Evolutionary conservation across 2,888 invertebrate species (phyloP), one percentile per base, ranked within the genome.

Genomic region (Tetranychus truncatus): DNA sequence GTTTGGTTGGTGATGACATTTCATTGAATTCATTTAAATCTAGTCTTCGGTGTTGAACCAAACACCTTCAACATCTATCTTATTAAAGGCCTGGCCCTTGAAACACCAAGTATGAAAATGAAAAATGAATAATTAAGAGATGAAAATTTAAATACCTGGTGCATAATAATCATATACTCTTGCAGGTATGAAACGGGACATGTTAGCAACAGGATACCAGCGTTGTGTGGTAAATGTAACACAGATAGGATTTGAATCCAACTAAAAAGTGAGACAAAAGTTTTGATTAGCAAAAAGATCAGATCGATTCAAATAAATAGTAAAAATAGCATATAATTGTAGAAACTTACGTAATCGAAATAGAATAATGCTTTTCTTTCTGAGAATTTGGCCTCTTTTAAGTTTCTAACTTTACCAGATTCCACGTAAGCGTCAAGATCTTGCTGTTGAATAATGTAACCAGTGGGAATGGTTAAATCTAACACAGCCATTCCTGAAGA

Each of bases 371-470:
- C 89, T 86, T 93, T 92, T 78, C 88, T 86, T 78, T 90, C 88
- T 79, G 87, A 85, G 83, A 89, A 94, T 80, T 89, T 88, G 72
- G 95, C 95, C 77, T 94, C 86, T 82, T 91, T 89, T 78, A 96
- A 86, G 81, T 90, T 89, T 74, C 88, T 86, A 73, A 93, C 91
- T 78, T 87, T 85, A 74, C 88, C 87, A n/a, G 90, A 89, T 75
- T 88, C 85, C 77, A 93, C 91, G 82, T 95, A 94, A 4, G 86
- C 86, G 83, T 95, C 92, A 24, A 96, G 85, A 78, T 88, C 89
- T 83, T 94, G 92, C 81, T 95, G 92, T 82, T 92, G 92, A 78
- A 92, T 87, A 84, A 91, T 89, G 84, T 94, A 94, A 18, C 94
- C 94, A 0, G 93, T 92, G 6, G 94, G 94, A 80, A 94, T 88